phyloP scores from a whole-genome alignment of 2,888 invertebrate genomes.

The Crossocerus cetratus region DNA sequence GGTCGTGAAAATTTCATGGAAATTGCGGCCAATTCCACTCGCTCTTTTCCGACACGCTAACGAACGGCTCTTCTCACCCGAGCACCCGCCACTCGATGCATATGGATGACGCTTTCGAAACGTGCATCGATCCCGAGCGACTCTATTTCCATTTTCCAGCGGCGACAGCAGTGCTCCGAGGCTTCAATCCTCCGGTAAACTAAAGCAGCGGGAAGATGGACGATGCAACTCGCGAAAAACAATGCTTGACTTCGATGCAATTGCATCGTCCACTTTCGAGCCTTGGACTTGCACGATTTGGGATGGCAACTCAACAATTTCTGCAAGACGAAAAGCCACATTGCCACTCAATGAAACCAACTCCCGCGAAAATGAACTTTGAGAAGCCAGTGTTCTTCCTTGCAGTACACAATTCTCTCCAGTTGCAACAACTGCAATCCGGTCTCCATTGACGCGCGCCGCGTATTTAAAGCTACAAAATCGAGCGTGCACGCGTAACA shows the following conservation, averaged over 20 bases:
- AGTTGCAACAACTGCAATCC: too few relatives aligned
- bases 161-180: neutral
- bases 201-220: neutral
- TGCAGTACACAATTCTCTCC: too few relatives aligned
- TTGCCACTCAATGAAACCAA: neutral
- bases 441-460: too few relatives aligned
- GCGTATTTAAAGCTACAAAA: too few relatives aligned
- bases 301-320: neutral
- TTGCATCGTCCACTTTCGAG: neutral
- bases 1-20: neutral
- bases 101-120: constrained; percentile 2
- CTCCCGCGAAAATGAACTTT: too few relatives aligned
- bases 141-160: neutral
- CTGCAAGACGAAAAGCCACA: neutral
- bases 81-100: neutral
- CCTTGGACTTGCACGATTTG: neutral
- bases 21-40: constrained; percentile 1
- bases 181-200: neutral
- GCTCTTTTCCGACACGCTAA: constrained; percentile 2
- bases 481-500: too few relatives aligned
- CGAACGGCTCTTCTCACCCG: neutral
- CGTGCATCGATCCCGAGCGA: constrained; percentile 5
- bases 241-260: too few relatives aligned
- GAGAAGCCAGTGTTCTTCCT: too few relatives aligned
- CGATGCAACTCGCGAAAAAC: neutral